A percentile compares a stretch with the other conserved stretches of the same genome.
These are phyloP conservation scores for Crotalus horridus DNA, from an alignment of 2,113 vertebrate genomes.

Conservation along the genomic window DNA sequence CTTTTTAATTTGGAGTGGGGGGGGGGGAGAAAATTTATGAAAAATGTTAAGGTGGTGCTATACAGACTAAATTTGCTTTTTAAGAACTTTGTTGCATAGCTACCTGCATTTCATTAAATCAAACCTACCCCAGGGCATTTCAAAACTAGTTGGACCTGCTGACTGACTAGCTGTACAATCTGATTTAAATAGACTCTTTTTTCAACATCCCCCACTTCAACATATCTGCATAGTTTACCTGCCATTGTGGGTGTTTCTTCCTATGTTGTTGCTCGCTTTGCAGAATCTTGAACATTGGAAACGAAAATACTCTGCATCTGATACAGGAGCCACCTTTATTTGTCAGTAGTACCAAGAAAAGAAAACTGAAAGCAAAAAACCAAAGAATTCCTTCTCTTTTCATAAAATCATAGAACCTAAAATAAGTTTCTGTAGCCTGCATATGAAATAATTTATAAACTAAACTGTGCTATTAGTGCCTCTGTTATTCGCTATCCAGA, in stretches of 20 bases:
- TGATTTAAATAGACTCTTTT: conserved; percentile 63
- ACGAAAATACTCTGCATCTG: background rate
- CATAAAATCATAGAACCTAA: conserved; percentile 20
- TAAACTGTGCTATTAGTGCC: conserved; percentile 31
- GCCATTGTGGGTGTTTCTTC: conserved; percentile 51
- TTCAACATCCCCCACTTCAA: conserved; percentile 66
- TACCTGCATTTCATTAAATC: conserved; percentile 65
- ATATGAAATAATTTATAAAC: conserved; percentile 52
- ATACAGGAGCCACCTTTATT: conserved; percentile 10
- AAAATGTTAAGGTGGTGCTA: conserved; percentile 53
- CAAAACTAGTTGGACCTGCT: conserved; percentile 82
- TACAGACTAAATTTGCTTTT: conserved; percentile 49
- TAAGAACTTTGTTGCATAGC: conserved; percentile 63
- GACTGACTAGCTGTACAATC: conserved; percentile 63
- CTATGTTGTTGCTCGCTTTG: conserved; percentile 27
- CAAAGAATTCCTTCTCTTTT: conserved; percentile 20
- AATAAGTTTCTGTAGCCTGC: conserved; percentile 46
- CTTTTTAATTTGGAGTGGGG: background rate
- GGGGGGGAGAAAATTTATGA: background rate
- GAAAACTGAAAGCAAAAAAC: background rate
- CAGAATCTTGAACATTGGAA: background rate
- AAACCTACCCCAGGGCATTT: conserved; percentile 74
- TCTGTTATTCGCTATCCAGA: background rate
- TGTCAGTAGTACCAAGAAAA: conserved; percentile 7
- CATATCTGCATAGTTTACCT: conserved; percentile 67